phyloP scores from a whole-genome alignment of 2,888 invertebrate genomes.

The Mongoloraphidia duomilia region DNA sequence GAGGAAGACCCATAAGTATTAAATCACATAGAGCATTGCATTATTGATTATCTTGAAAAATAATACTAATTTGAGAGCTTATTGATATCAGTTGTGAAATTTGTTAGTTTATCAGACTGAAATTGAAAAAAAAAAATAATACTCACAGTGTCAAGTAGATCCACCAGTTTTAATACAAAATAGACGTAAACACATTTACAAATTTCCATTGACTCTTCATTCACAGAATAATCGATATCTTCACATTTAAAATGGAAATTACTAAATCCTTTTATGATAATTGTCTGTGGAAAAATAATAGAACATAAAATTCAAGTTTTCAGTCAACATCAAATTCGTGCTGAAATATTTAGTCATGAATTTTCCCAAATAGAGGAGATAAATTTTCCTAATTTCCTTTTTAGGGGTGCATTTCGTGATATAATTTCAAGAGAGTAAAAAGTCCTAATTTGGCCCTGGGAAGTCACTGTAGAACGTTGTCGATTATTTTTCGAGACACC shows the following conservation, averaged over 20 bases:
- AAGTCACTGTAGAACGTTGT: too few relatives aligned
- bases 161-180: slow-evolving; percentile 54
- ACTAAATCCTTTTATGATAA: slow-evolving; percentile 7
- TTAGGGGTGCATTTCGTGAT: too few relatives aligned
- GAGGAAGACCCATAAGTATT: neutral
- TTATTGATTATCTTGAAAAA: neutral
- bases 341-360: too few relatives aligned
- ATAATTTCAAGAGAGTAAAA: too few relatives aligned
- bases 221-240: slow-evolving; percentile 49
- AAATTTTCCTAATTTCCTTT: too few relatives aligned
- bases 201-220: slow-evolving; percentile 42
- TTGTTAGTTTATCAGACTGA: slow-evolving; percentile 9
- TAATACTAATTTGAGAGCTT: slow-evolving; percentile 3
- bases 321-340: too few relatives aligned
- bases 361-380: too few relatives aligned
- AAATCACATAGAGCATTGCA: too few relatives aligned
- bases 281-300: too few relatives aligned
- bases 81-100: slow-evolving; percentile 1
- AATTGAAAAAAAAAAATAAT: slow-evolving; percentile 8
- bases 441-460: too few relatives aligned
- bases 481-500: too few relatives aligned
- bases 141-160: slow-evolving; percentile 57
- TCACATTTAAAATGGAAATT: slow-evolving; percentile 56
- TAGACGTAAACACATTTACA: slow-evolving; percentile 47
- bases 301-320: too few relatives aligned